These are phyloP conservation scores for Antennarius maculatus DNA, from an alignment of 2,797 vertebrate species.

Conservation along the genomic window DNA sequence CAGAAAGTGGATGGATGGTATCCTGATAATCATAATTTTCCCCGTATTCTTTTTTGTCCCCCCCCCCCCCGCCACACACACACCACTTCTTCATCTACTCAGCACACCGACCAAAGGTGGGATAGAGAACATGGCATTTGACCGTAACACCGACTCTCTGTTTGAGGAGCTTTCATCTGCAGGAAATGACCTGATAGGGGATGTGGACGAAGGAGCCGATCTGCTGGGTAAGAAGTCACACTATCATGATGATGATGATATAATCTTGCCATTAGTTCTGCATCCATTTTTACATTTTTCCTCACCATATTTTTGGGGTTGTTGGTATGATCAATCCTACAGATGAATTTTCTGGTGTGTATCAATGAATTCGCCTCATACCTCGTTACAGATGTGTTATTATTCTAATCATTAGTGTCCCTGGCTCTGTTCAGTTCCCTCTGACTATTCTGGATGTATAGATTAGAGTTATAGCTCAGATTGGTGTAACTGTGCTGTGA, in stretches of 20 bases:
- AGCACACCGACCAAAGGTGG: constrained; percentile 93
- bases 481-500: constrained; percentile 14
- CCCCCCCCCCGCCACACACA: neutral
- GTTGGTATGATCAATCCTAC: constrained; percentile 69
- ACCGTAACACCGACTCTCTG: constrained; percentile 96
- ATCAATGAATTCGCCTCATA: constrained; percentile 64
- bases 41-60: neutral
- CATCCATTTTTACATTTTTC: neutral
- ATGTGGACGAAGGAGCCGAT: constrained; percentile 96
- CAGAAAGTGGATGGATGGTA: too few species aligned
- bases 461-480: constrained; percentile 8
- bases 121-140: constrained; percentile 92
- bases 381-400: neutral
- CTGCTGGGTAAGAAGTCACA: constrained; percentile 87
- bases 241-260: neutral
- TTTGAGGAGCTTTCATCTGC: constrained; percentile 98
- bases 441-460: neutral
- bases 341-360: constrained; percentile 98
- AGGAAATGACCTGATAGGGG: constrained; percentile 93
- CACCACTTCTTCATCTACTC: neutral
- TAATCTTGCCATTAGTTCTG: neutral
- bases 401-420: constrained; percentile 36
- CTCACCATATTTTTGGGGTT: constrained; percentile 18
- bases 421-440: constrained; percentile 37
- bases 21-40: neutral